A percentile compares a stretch with the other conserved stretches of the same genome.
phyloP scores from a whole-genome alignment of 2,113 vertebrate species.

The Cyprinus carpio region DNA sequence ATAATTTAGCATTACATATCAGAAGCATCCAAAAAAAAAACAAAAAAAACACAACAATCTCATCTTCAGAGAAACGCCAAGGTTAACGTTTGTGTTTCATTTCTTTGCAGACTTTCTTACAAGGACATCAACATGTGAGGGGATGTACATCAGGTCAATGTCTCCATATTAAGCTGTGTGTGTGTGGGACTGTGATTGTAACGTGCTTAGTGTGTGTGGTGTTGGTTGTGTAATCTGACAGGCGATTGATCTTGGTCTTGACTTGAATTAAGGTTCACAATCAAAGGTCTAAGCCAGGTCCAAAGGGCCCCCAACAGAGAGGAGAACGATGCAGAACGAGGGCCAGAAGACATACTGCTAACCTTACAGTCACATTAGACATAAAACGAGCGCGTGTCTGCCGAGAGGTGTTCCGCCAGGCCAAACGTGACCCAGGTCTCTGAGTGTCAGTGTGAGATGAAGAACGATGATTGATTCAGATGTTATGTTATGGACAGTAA shows the following conservation, averaged over 20 bases:
- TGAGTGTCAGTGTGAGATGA: not conserved
- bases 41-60: constrained; percentile 9
- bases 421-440: constrained; percentile 30
- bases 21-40: constrained; percentile 37
- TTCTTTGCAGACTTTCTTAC: constrained; percentile 93
- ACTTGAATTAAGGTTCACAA: no score
- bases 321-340: no score
- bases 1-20: constrained; percentile 22
- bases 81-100: constrained; percentile 53
- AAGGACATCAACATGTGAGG: constrained; percentile 97
- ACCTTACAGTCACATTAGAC: constrained; percentile 56
- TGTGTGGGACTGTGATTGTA: not conserved
- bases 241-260: constrained; percentile 75
- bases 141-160: constrained; percentile 99
- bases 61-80: not conserved
- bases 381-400: constrained; percentile 38
- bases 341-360: no score
- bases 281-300: no score
- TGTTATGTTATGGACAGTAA: not conserved
- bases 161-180: not conserved
- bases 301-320: no score
- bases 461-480: not conserved
- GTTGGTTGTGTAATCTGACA: constrained; percentile 72
- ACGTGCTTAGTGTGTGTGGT: not conserved
- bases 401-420: constrained; percentile 12